Percentiles rank a stretch among this genome's conserved stretches.
Evolutionary conservation across 2,888 invertebrate genomes (phyloP).

Genomic region (Agonopterix heracliana): DNA sequence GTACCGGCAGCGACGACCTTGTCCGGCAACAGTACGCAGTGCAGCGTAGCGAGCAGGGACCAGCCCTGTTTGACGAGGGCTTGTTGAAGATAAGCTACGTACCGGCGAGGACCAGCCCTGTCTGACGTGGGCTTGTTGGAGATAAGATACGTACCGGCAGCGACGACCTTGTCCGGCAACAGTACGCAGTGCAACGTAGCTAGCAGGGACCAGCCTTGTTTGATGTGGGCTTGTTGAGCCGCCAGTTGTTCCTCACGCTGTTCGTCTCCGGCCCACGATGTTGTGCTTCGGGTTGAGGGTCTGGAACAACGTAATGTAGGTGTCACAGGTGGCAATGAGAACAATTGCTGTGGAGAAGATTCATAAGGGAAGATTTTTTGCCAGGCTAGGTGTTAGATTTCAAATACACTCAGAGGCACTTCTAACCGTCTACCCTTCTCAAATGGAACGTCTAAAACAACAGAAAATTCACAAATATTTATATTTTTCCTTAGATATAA

Average conservation of each 20-base stretch:
- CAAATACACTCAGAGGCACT: no score
- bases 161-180: conserved; percentile 92
- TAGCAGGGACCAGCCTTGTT: conserved; percentile 97
- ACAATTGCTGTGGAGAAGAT: no score
- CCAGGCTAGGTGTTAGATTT: no score
- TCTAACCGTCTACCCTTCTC: no score
- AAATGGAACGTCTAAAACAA: no score
- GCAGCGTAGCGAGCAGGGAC: conserved; percentile 95
- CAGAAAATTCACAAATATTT: no score
- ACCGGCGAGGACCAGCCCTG: conserved; percentile 86
- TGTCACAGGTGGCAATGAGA: no score
- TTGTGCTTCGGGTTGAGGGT: conserved; percentile 78
- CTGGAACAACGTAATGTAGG: conserved; percentile 37
- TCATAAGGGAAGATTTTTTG: no score
- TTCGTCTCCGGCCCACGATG: conserved; percentile 84
- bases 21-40: conserved; percentile 96
- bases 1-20: conserved; percentile 85
- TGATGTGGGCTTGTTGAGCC: conserved; percentile 93
- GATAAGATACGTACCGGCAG: conserved; percentile 44
- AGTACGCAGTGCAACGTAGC: conserved; percentile 97
- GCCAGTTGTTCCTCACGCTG: conserved; percentile 89
- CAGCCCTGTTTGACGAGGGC: conserved; percentile 98
- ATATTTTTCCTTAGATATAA: no score
- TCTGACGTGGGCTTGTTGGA: no score
- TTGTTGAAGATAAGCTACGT: conserved; percentile 89